phyloP scores from a whole-genome alignment of 2,888 invertebrate genomes.

The Xylophagus ater region DNA sequence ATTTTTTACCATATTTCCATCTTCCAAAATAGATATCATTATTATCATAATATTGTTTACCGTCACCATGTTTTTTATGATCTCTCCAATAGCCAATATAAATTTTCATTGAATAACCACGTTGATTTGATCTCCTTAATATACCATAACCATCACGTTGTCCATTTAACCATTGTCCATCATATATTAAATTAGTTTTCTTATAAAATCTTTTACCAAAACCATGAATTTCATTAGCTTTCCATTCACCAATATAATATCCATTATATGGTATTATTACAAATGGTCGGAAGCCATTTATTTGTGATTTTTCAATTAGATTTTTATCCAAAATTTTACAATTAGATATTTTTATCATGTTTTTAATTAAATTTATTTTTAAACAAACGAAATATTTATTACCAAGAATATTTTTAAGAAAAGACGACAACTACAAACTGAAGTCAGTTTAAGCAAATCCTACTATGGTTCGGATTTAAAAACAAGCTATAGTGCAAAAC shows the following conservation, averaged over 20 bases:
- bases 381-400: too few species aligned
- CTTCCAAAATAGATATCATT: constrained; percentile 32
- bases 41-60: constrained; percentile 31
- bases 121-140: constrained; percentile 25
- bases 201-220: constrained; percentile 23
- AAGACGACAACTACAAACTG: too few species aligned
- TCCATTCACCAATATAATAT: constrained; percentile 29
- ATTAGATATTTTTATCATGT: too few species aligned
- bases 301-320: constrained; percentile 12
- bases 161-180: constrained; percentile 29
- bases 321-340: too few species aligned
- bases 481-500: too few species aligned
- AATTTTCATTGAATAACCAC: constrained; percentile 25
- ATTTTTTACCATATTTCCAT: constrained; percentile 29
- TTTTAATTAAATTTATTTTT: too few species aligned
- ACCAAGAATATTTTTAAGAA: too few species aligned
- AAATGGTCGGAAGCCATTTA: constrained; percentile 24
- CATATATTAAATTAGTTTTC: constrained; percentile 28
- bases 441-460: too few species aligned
- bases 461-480: too few species aligned
- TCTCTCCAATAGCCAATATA: constrained; percentile 32
- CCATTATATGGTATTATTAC: constrained; percentile 28
- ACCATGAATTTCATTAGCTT: constrained; percentile 24
- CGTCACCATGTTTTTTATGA: constrained; percentile 32
- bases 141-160: constrained; percentile 31